phyloP scores from a whole-genome alignment of 1,140 invertebrate species.

The Pseudomyrmex pallidus region DNA sequence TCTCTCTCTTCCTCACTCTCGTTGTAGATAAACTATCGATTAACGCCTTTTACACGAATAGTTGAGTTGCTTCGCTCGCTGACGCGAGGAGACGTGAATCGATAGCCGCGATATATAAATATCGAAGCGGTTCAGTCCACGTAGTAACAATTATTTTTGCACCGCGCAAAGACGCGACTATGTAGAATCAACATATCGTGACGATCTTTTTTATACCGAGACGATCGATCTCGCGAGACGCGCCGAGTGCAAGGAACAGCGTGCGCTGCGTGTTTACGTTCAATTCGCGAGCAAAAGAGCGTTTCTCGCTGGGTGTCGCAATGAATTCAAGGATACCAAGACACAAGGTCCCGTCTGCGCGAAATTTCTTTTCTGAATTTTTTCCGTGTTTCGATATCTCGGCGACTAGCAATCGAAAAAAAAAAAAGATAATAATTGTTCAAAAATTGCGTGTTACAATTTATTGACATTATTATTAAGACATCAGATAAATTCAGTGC shows the following conservation, averaged over 20 bases:
- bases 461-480: neutral
- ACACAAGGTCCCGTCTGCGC: conserved; percentile 64
- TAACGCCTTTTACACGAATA: conserved; percentile 45
- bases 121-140: conserved; percentile 38
- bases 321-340: conserved; percentile 73
- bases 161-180: conserved; percentile 19
- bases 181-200: conserved; percentile 11
- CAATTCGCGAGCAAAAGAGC: conserved; percentile 37
- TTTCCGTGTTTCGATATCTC: neutral
- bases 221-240: conserved; percentile 35
- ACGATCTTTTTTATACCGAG: neutral
- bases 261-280: conserved; percentile 42
- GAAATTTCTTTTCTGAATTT: neutral
- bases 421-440: neutral
- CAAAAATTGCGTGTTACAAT: neutral
- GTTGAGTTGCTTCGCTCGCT: conserved; percentile 38
- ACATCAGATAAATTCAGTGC: neutral
- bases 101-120: conserved; percentile 66
- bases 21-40: conserved; percentile 61
- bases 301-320: conserved; percentile 65
- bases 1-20: neutral
- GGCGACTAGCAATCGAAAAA: neutral
- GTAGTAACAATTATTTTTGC: conserved; percentile 62
- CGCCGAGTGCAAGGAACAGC: conserved; percentile 35
- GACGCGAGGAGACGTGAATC: conserved; percentile 51